Conservation (phyloP, 2,888 invertebrate genomes). For the Sepiola atlantica region DNA sequence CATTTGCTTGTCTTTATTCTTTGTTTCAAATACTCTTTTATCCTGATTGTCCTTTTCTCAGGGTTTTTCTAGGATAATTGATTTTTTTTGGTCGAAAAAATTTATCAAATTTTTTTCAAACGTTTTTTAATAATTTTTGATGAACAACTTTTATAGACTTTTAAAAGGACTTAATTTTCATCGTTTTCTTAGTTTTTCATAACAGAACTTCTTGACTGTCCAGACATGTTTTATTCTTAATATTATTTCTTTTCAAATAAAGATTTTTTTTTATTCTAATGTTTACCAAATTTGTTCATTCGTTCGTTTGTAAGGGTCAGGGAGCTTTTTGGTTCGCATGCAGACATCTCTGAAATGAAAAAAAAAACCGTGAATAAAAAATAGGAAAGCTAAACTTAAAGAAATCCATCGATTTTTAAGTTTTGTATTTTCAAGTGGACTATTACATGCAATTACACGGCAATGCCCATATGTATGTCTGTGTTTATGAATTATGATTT, state of each 20-base stretch:
- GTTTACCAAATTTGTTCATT: background rate
- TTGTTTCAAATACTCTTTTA: background rate
- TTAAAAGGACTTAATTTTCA: background rate
- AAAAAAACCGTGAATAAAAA: background rate
- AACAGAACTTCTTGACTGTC: background rate
- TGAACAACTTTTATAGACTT: constrained; percentile 19
- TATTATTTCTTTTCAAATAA: background rate
- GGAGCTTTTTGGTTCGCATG: background rate
- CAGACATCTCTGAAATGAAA: background rate
- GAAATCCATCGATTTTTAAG: background rate
- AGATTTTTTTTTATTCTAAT: background rate
- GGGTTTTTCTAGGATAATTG: background rate
- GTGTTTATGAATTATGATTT: no score
- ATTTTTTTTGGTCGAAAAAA: background rate
- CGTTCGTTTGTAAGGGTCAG: background rate
- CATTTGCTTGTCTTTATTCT: background rate
- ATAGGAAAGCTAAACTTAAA: background rate
- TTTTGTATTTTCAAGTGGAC: background rate
- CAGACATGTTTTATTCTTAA: background rate
- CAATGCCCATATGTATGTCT: no score
- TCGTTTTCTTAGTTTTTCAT: background rate
- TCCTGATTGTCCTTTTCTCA: background rate
- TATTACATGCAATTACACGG: no score
- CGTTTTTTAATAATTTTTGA: background rate
- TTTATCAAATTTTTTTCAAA: background rate